Evolutionary conservation across 2,888 invertebrate species (phyloP), one percentile per base, ranked within the genome.

Genomic region (Pherbina coryleti): DNA sequence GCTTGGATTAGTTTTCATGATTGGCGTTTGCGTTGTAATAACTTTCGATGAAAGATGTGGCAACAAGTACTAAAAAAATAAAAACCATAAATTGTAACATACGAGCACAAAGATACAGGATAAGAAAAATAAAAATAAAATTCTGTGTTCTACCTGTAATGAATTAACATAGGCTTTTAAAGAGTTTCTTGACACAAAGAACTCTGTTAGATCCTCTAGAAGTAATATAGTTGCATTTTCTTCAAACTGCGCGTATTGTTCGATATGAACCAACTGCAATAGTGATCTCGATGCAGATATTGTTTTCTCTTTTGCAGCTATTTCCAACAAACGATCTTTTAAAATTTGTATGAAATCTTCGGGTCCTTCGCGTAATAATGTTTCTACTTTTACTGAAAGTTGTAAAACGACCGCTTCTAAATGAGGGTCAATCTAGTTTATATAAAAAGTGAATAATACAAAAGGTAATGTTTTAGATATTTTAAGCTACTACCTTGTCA

Each of bases 191-290:
- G 81, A 73, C 0, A 85, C 82, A 55, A 88, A 81, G 11, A 80
- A 78, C 14, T 87, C 86, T 1, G 85, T 82, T 2, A 87, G 73
- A 37, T 88, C 86, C 79, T 89, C 88, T 37, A 85, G 85, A 7
- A 90, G 79, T 11, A 88, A 60, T 44, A 87, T 83, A 9, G 82
- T 78, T 0, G 86, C 86, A 75, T 82, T 89, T 60, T 88, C 90
- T 49, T 88, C 86, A 69, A 87, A 87, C 9, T 83, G 82, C 7
- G 82, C 82, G 75, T 87, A 90, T 66, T 85, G 85, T 5, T 82
- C 78, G 51, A 81, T 81, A 44, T 81, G 77, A 9, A 84, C 78
- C 9, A 90, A 77, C 72, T 83, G 85, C 0, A 83, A 79, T 67
- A 89, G 67, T 3, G 85, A 82, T 8, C 87, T 86, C 11, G 84